Conservation (phyloP, 2,888 invertebrate species). For the Athalia circularis region DNA sequence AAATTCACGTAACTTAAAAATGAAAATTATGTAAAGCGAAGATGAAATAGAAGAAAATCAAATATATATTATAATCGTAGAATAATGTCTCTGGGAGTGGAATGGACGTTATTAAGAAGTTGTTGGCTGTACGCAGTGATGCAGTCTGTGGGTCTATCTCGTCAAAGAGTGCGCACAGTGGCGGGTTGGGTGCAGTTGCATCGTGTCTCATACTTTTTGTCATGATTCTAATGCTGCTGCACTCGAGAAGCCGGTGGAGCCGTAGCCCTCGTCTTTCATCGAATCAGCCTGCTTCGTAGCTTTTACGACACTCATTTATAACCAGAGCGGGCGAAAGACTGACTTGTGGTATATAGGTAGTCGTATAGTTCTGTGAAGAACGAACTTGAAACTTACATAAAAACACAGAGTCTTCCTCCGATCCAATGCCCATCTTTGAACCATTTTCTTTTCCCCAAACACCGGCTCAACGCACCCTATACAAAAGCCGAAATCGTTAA, state of each 20-base stretch:
- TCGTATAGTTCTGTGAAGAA: too few species aligned
- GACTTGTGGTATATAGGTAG: not conserved
- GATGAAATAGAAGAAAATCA: not conserved
- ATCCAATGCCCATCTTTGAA: too few species aligned
- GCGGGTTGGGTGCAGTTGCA: constrained; percentile 6
- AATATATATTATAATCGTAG: not conserved
- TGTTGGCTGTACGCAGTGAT: not conserved
- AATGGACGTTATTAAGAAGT: not conserved
- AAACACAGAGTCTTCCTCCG: too few species aligned
- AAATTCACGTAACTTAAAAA: not conserved
- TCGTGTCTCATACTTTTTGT: constrained; percentile 26
- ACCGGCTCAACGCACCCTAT: too few species aligned
- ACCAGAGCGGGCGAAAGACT: not conserved
- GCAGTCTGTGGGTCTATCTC: not conserved
- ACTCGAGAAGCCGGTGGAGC: constrained; percentile 18
- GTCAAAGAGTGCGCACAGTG: too few species aligned
- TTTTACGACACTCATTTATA: constrained; percentile 29
- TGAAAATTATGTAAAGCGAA: not conserved
- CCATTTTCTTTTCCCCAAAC: too few species aligned
- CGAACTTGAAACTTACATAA: too few species aligned
- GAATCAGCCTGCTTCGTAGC: constrained; percentile 38
- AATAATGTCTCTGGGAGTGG: not conserved
- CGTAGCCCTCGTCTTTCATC: constrained; percentile 37
- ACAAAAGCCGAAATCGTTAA: too few species aligned
- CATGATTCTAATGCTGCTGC: not conserved